Conservation (phyloP, 2,113 vertebrate species). For the Cheilinus undulatus region DNA sequence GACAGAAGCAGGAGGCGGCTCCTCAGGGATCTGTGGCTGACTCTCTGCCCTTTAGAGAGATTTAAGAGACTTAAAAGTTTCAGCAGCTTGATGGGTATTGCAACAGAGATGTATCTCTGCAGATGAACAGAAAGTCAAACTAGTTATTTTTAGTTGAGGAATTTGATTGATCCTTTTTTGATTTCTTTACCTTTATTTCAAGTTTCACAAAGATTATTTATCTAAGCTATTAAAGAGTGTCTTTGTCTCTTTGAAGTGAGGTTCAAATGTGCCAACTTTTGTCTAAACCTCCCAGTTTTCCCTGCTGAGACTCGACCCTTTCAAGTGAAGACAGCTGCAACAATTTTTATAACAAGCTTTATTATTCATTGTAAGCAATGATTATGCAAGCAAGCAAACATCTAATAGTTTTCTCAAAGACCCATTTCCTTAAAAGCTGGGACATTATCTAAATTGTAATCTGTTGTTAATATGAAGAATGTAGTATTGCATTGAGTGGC, state of each 20-base stretch:
- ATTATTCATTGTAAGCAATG: no score
- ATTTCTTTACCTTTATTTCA: slow-evolving; percentile 15
- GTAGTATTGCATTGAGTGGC: no score
- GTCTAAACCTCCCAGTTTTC: no score
- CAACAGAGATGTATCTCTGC: background rate
- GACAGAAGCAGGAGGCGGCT: slow-evolving; percentile 10
- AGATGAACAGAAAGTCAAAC: slow-evolving; percentile 7
- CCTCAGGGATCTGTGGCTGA: slow-evolving; percentile 5
- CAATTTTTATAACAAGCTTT: background rate
- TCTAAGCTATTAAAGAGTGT: background rate
- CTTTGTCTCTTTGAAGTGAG: background rate
- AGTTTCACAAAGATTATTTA: background rate
- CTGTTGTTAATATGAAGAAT: no score
- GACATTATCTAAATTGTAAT: no score
- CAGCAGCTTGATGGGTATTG: slow-evolving; percentile 10
- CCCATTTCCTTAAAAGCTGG: no score
- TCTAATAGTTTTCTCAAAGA: background rate
- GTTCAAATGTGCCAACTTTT: background rate
- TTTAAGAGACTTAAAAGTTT: slow-evolving; percentile 38
- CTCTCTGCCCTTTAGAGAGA: slow-evolving; percentile 37
- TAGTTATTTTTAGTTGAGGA: slow-evolving; percentile 2
- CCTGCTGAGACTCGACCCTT: background rate
- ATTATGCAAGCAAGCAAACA: no score
- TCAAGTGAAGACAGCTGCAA: background rate
- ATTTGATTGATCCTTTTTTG: background rate